These are phyloP conservation scores for Microtus richardsoni DNA, from an alignment of 2,113 vertebrate genomes.

Conservation along the genomic window DNA sequence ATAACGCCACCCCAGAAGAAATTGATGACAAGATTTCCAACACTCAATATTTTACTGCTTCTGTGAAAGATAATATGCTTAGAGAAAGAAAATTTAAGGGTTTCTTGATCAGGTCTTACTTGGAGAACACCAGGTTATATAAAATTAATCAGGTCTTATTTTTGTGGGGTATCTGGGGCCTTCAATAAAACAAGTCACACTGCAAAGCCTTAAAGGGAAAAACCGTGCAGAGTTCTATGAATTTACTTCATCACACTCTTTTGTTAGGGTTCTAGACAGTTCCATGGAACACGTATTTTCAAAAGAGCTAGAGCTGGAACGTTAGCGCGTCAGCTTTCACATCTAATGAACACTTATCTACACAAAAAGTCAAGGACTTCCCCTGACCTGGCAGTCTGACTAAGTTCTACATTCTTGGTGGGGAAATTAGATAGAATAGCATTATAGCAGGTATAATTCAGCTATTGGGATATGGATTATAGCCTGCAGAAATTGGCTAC, in stretches of 20 bases:
- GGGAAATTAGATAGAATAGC: background rate
- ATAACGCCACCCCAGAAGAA: background rate
- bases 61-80: background rate
- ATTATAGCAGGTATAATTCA: background rate
- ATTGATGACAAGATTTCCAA: background rate
- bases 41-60: background rate
- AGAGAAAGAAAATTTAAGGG: background rate
- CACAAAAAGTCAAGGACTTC: background rate
- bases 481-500: background rate
- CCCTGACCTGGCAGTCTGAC: background rate
- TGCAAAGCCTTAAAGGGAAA: constrained; percentile 15
- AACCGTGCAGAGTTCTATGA: constrained; percentile 10
- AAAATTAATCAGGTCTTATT: background rate
- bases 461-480: background rate
- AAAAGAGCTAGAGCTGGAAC: background rate
- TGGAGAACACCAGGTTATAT: background rate
- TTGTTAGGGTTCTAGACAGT: background rate
- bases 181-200: background rate
- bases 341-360: background rate
- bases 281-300: background rate
- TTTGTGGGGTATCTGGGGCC: background rate
- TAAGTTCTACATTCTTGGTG: background rate
- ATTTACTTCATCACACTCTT: constrained; percentile 24
- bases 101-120: constrained; percentile 17
- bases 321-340: constrained; percentile 4